Conservation (phyloP, 2,113 vertebrate species). For the Pseudopipra pipra region DNA sequence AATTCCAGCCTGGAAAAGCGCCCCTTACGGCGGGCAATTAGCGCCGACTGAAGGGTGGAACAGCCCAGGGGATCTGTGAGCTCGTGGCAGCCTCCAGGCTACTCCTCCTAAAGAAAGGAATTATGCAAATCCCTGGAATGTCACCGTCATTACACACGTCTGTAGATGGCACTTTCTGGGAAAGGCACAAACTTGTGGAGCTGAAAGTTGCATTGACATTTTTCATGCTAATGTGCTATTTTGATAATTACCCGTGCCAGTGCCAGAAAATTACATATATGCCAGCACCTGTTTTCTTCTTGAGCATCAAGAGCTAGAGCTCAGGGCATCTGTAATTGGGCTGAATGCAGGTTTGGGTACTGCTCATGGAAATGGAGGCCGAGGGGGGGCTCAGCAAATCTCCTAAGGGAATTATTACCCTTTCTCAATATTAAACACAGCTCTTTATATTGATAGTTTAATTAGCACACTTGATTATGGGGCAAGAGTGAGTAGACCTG, state of each 20-base stretch:
- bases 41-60: neutral
- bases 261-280: conserved; percentile 57
- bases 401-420: neutral
- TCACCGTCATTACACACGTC: neutral
- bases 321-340: conserved; percentile 15
- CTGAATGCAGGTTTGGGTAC: neutral
- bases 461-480: neutral
- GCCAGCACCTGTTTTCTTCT: conserved; percentile 62
- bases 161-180: neutral
- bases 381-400: neutral
- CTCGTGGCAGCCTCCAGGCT: neutral
- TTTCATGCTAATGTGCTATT: conserved; percentile 70
- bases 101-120: neutral
- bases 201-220: conserved; percentile 56
- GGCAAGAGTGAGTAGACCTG: neutral
- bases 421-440: conserved; percentile 2
- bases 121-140: neutral
- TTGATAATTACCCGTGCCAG: conserved; percentile 54
- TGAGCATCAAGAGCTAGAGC: conserved; percentile 34
- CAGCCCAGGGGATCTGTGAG: neutral
- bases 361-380: conserved; percentile 1
- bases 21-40: neutral
- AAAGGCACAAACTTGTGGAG: conserved; percentile 33
- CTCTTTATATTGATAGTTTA: neutral
- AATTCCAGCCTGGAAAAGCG: accelerated